Percentiles rank a stretch among this genome's conserved stretches.
phyloP scores from a whole-genome alignment of 2,113 vertebrate species.

The rat (Rattus norvegicus) region DNA sequence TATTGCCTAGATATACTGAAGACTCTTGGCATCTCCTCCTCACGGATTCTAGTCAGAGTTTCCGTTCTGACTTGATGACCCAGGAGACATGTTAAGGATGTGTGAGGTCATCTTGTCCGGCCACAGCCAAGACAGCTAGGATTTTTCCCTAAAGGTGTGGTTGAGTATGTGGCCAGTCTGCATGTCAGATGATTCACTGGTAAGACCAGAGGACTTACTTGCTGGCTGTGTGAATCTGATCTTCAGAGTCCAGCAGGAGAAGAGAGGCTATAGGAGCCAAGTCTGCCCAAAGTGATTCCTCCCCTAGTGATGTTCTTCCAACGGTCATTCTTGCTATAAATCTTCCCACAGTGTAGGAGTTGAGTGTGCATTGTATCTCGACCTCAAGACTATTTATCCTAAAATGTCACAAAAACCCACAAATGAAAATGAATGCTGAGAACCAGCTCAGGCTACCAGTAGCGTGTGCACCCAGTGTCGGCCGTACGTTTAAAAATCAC shows the following conservation, averaged over 20 bases:
- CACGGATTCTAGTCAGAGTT: neutral
- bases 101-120: neutral
- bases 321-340: slow-evolving; percentile 39
- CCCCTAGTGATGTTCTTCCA: slow-evolving; percentile 38
- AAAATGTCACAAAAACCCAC: slow-evolving; percentile 39
- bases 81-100: neutral
- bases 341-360: neutral
- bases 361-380: slow-evolving; percentile 2
- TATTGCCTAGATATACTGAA: neutral
- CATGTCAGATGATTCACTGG: slow-evolving; percentile 22
- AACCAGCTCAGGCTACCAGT: neutral
- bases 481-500: neutral
- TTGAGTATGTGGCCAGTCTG: neutral
- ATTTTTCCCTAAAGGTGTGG: neutral
- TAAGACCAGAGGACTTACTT: neutral
- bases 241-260: neutral
- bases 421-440: slow-evolving; percentile 32
- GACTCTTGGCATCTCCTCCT: neutral
- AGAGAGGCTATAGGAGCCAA: neutral
- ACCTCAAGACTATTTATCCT: slow-evolving; percentile 27
- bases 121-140: neutral
- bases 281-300: slow-evolving; percentile 33
- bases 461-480: neutral
- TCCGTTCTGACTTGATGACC: slow-evolving; percentile 61
- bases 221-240: neutral